These are phyloP conservation scores for Caenorhabditis macrosperma DNA, from an alignment of 2,888 invertebrate species.

Conservation along the genomic window DNA sequence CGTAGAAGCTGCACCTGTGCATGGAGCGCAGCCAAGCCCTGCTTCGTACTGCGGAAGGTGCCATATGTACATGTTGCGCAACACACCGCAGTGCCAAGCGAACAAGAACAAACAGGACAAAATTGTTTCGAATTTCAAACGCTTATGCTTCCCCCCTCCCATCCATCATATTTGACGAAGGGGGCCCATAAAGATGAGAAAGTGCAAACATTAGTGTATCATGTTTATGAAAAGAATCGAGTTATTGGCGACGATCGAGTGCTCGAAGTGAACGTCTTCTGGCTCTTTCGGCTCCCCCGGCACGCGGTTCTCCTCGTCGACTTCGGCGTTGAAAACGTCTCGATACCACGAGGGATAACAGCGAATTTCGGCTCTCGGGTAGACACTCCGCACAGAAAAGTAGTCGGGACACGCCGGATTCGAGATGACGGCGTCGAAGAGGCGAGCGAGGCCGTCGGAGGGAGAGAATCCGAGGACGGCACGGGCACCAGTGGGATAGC, in stretches of 20 bases:
- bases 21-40: slow-evolving; percentile 1
- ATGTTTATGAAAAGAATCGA: slow-evolving; percentile 56
- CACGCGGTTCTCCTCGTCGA: slow-evolving; percentile 10
- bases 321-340: slow-evolving; percentile 45
- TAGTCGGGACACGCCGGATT: slow-evolving; percentile 93
- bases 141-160: not conserved
- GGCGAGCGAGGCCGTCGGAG: slow-evolving; percentile 89
- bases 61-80: slow-evolving; percentile 28
- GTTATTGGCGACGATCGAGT: slow-evolving; percentile 20
- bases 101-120: slow-evolving; percentile 41
- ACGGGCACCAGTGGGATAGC: slow-evolving; percentile 91
- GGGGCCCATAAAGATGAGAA: slow-evolving; percentile 30
- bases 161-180: not conserved
- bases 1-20: no score
- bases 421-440: slow-evolving; percentile 95
- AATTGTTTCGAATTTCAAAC: slow-evolving; percentile 42
- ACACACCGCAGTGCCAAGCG: slow-evolving; percentile 2
- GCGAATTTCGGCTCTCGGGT: slow-evolving; percentile 64
- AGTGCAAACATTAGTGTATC: slow-evolving; percentile 56
- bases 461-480: slow-evolving; percentile 91
- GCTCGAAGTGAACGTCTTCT: not conserved
- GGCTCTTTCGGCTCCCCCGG: not conserved
- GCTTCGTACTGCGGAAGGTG: slow-evolving; percentile 13
- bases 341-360: slow-evolving; percentile 73
- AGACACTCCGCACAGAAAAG: slow-evolving; percentile 72